These are phyloP conservation scores for Takifugu flavidus DNA, from an alignment of 2,113 vertebrate genomes.

Conservation along the genomic window DNA sequence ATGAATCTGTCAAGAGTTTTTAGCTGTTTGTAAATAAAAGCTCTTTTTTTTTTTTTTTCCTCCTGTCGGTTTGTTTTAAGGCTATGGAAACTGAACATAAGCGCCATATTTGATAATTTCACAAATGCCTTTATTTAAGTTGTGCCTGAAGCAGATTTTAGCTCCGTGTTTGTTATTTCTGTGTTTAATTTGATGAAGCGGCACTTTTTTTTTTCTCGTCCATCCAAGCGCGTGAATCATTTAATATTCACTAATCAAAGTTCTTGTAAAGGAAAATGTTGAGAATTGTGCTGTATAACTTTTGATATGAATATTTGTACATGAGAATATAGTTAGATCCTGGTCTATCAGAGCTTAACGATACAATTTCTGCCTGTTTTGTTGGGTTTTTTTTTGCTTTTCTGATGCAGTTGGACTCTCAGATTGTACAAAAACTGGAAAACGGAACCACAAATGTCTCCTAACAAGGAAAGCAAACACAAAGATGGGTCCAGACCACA, in stretches of 20 bases:
- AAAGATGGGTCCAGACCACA: no score
- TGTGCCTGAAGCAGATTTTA: slow-evolving; percentile 74
- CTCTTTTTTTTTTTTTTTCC: slow-evolving; percentile 64
- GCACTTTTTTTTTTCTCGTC: slow-evolving; percentile 67
- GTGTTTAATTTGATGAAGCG: slow-evolving; percentile 63
- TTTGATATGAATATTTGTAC: slow-evolving; percentile 83
- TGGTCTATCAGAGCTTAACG: slow-evolving; percentile 66
- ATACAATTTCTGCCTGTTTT: slow-evolving; percentile 47
- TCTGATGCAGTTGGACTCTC: slow-evolving; percentile 62
- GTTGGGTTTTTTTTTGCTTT: slow-evolving; percentile 24
- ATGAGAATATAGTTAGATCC: slow-evolving; percentile 75
- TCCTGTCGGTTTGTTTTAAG: slow-evolving; percentile 50
- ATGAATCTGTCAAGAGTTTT: slow-evolving; percentile 94
- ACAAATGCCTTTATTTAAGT: slow-evolving; percentile 80
- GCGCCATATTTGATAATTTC: slow-evolving; percentile 76
- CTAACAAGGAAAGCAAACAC: no score
- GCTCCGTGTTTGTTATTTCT: slow-evolving; percentile 61
- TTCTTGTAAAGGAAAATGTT: slow-evolving; percentile 79
- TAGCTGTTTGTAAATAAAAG: slow-evolving; percentile 99
- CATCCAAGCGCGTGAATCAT: slow-evolving; percentile 71
- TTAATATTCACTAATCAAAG: slow-evolving; percentile 74
- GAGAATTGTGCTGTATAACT: slow-evolving; percentile 79
- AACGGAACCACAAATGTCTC: slow-evolving; percentile 54
- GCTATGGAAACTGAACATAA: slow-evolving; percentile 71
- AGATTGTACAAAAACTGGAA: slow-evolving; percentile 68